Evolutionary conservation across 2,888 invertebrate species (phyloP).

Genomic region (Ceraclea dissimilis): DNA sequence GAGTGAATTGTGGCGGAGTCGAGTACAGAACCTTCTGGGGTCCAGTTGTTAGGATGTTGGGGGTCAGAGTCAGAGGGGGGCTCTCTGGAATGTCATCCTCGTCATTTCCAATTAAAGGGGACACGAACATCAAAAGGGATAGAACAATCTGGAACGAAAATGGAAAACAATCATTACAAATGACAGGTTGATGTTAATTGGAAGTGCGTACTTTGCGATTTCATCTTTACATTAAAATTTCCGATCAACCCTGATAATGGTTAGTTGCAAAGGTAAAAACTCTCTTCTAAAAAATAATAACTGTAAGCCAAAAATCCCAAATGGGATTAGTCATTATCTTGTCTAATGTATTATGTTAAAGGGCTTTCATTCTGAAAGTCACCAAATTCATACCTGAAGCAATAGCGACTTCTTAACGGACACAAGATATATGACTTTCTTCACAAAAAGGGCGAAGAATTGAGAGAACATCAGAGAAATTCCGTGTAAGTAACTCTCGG

Average conservation of each 20-base stretch:
- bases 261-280: too few species aligned
- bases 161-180: too few species aligned
- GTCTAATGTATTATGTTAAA: too few species aligned
- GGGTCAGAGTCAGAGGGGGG: neutral
- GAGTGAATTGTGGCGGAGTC: neutral
- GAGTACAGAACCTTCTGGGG: neutral
- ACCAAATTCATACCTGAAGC: neutral
- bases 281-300: too few species aligned
- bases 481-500: neutral
- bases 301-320: too few species aligned
- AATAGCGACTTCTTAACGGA: neutral
- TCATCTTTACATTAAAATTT: too few species aligned
- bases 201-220: too few species aligned
- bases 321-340: too few species aligned
- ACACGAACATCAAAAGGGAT: neutral
- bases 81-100: neutral
- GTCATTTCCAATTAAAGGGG: neutral
- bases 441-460: conserved; percentile 2
- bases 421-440: conserved; percentile 9
- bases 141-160: neutral
- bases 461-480: neutral
- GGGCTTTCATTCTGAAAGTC: too few species aligned
- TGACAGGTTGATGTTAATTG: too few species aligned
- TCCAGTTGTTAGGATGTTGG: neutral
- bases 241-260: too few species aligned